Evolutionary conservation across 2,888 invertebrate species (phyloP).

Genomic region (Octodonta nipae): DNA sequence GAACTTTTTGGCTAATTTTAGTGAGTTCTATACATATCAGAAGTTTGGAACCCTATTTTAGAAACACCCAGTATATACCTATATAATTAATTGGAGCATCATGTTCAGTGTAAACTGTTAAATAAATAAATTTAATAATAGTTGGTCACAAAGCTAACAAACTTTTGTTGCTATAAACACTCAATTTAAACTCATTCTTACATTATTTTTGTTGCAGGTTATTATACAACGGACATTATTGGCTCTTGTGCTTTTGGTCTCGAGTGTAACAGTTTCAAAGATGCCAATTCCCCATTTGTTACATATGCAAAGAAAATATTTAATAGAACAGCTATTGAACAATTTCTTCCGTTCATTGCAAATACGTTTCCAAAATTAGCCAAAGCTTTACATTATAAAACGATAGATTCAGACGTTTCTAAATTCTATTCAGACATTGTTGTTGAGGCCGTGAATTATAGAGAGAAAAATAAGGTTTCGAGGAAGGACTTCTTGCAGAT

Average conservation of each 20-base stretch:
- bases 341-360: constrained; percentile 5
- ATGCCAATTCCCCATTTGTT: constrained; percentile 36
- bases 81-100: too few species aligned
- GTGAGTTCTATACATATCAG: too few species aligned
- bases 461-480: constrained; percentile 33
- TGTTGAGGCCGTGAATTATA: constrained; percentile 32
- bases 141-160: too few species aligned
- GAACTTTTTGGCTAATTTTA: too few species aligned
- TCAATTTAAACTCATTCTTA: too few species aligned
- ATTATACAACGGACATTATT: constrained; percentile 14
- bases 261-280: constrained; percentile 41
- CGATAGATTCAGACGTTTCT: constrained; percentile 12
- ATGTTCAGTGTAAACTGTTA: too few species aligned
- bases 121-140: too few species aligned
- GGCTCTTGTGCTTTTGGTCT: constrained; percentile 44
- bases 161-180: too few species aligned
- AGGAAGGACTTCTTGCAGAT: constrained; percentile 43
- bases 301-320: constrained; percentile 12
- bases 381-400: constrained; percentile 2
- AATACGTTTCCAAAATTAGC: constrained; percentile 11
- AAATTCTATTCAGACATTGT: constrained; percentile 37
- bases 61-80: too few species aligned
- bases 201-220: constrained; percentile 11
- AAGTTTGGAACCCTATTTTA: too few species aligned
- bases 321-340: constrained; percentile 1